phyloP scores from a whole-genome alignment of 2,113 vertebrate genomes.

The Pantherophis guttatus region DNA sequence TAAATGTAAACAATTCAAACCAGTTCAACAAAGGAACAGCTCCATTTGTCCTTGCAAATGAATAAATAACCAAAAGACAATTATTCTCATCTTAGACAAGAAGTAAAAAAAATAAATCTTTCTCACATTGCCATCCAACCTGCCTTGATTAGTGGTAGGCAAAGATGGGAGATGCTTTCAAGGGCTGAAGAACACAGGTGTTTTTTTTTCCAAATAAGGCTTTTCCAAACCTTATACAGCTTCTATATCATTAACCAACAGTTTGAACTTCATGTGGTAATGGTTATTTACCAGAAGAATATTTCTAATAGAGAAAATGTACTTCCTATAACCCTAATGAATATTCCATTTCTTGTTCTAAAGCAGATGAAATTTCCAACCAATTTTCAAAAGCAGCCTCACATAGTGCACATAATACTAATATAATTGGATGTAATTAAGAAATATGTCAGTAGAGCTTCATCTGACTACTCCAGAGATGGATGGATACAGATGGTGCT shows the following conservation, averaged over 20 bases:
- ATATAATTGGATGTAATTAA: neutral
- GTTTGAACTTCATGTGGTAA: neutral
- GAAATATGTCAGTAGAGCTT: neutral
- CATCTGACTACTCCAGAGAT: neutral
- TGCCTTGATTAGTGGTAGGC: neutral
- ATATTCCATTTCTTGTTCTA: neutral
- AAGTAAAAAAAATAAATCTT: neutral
- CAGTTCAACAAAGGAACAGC: neutral
- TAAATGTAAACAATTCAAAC: neutral
- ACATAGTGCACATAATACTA: neutral
- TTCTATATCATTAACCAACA: neutral
- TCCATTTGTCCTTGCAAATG: neutral
- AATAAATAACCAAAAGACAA: neutral
- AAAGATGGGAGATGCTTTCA: neutral
- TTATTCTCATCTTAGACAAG: neutral
- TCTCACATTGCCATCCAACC: neutral
- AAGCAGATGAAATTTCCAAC: neutral
- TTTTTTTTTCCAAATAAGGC: neutral
- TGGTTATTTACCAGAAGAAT: neutral
- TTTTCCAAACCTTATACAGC: neutral
- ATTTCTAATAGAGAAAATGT: neutral
- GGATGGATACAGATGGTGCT: neutral
- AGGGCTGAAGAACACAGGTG: neutral
- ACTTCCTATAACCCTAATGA: neutral
- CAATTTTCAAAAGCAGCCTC: neutral